phyloP scores from a whole-genome alignment of 1,140 invertebrate genomes.

The Heliconius congener region DNA sequence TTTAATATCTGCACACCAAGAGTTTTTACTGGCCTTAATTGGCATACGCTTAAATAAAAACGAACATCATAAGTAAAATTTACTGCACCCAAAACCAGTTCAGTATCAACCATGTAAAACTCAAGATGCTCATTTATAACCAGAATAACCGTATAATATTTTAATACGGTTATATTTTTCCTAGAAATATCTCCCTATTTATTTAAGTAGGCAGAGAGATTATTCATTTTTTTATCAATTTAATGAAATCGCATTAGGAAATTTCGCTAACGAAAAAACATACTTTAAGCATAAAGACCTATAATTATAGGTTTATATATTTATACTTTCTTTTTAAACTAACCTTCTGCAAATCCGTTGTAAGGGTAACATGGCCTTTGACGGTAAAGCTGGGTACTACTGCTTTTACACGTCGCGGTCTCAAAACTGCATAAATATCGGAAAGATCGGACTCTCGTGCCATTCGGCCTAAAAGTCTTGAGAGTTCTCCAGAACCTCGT shows the following conservation, averaged over 20 bases:
- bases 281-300: background rate
- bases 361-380: conserved; percentile 88
- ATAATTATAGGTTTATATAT: background rate
- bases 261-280: no score
- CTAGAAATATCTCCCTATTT: background rate
- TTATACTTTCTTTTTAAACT: background rate
- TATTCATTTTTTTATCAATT: no score
- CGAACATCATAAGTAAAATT: background rate
- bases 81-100: conserved; percentile 9
- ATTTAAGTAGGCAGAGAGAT: background rate
- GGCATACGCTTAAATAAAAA: conserved; percentile 5
- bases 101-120: background rate
- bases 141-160: background rate
- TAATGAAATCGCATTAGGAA: no score
- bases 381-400: conserved; percentile 89
- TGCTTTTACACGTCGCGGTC: conserved; percentile 85
- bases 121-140: background rate
- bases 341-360: conserved; percentile 89
- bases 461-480: conserved; percentile 65
- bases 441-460: conserved; percentile 82
- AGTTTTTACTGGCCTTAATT: conserved; percentile 4
- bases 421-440: conserved; percentile 84
- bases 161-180: conserved; percentile 5
- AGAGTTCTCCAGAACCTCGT: conserved; percentile 72
- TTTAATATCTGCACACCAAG: background rate